Evolutionary conservation across 37 sponge, comb jelly and placozoan genomes (phyloP).

Genomic region (Hormiphora californensis): DNA sequence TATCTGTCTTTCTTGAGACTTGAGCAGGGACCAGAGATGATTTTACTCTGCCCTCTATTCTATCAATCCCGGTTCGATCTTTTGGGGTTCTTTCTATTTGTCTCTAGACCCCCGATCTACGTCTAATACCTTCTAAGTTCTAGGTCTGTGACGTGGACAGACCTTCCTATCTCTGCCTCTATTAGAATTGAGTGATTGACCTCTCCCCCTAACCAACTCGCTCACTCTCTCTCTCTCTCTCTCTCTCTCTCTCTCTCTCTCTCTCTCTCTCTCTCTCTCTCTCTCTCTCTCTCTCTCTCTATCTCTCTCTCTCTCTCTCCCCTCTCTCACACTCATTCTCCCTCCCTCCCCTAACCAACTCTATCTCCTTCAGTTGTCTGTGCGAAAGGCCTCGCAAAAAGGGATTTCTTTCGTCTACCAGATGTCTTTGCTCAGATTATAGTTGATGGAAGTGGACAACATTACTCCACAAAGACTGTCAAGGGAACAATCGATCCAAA

Average conservation of each 20-base stretch:
- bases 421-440: slow-evolving; percentile 91
- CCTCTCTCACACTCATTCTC: not conserved
- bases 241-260: not conserved
- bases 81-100: too few relatives aligned
- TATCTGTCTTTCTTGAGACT: too few relatives aligned
- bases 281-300: not conserved
- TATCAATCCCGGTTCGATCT: not conserved
- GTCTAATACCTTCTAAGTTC: too few relatives aligned
- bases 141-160: too few relatives aligned
- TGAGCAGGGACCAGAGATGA: too few relatives aligned
- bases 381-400: slow-evolving; percentile 81
- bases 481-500: slow-evolving; percentile 84
- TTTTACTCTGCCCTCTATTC: not conserved
- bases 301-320: not conserved
- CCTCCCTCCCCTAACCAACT: not conserved
- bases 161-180: too few relatives aligned
- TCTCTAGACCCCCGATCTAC: too few relatives aligned
- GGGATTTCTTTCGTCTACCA: slow-evolving; percentile 86
- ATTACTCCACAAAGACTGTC: slow-evolving; percentile 75
- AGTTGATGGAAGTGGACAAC: slow-evolving; percentile 87
- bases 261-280: not conserved
- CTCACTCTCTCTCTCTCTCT: not conserved
- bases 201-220: not conserved
- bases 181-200: too few relatives aligned
- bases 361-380: slow-evolving; percentile 68